Percentiles rank a stretch among this genome's conserved stretches.
These are phyloP conservation scores for Anomalospiza imberbis DNA, from an alignment of 2,797 vertebrate species.

Conservation along the genomic window DNA sequence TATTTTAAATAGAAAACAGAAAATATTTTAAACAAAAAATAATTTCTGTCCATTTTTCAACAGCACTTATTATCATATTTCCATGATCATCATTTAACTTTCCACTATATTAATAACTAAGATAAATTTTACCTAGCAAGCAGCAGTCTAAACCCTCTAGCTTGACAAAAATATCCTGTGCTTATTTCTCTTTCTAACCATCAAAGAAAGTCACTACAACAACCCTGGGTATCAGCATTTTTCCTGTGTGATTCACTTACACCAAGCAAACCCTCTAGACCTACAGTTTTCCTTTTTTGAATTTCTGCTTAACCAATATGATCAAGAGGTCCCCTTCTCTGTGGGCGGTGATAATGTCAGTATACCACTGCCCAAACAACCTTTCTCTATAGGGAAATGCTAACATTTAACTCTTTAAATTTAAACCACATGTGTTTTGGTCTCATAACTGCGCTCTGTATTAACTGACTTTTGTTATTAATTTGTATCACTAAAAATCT, in stretches of 20 bases:
- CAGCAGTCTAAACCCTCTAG: neutral
- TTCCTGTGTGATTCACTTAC: slow-evolving; percentile 42
- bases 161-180: neutral
- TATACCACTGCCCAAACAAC: slow-evolving; percentile 28
- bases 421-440: slow-evolving; percentile 36
- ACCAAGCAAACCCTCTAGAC: slow-evolving; percentile 16
- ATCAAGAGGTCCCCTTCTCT: slow-evolving; percentile 26
- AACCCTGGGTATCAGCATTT: slow-evolving; percentile 24
- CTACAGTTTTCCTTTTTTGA: neutral
- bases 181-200: slow-evolving; percentile 46
- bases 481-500: slow-evolving; percentile 23
- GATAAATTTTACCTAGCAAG: neutral
- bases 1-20: neutral
- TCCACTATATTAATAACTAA: neutral
- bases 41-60: neutral
- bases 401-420: slow-evolving; percentile 58
- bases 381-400: slow-evolving; percentile 42
- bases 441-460: neutral
- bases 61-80: neutral
- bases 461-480: slow-evolving; percentile 31
- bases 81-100: neutral
- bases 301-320: slow-evolving; percentile 10
- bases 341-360: slow-evolving; percentile 56
- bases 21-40: neutral
- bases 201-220: neutral